Base-by-base conservation (phyloP, 2,113 vertebrate genomes). In the Meles meles region DNA sequence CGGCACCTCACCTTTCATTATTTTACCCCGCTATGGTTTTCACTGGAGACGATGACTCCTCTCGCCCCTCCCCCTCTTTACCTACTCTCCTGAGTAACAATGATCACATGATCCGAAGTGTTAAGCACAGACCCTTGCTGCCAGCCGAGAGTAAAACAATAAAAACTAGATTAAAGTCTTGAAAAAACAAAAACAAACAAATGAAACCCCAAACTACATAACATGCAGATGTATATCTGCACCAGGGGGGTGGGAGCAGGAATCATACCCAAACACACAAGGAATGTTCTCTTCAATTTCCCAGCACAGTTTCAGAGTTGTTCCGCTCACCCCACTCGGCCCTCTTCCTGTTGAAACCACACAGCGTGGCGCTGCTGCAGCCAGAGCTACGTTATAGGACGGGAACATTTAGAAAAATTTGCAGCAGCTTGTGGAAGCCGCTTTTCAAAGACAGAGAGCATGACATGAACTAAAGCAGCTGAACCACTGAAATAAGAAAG, bases 1-100 rank as follows among this genome's bases (percentile, higher is more conserved):
- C 71, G 88, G 95, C 95, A 86, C 71, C 72, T 90, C 97, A 95
- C 97, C 91, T 97, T 72, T 65, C 93, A 72, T 86, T 88, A 98
- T 98, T 97, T 94, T 17, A 57, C 10, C 65, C 92, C 88, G 90
- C 47, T 93, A 79, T 52, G 77, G 92, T 72, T 93, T 93, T 29
- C 71, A 95, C 49, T 97, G 94, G 90, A 61, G 10, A 29, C 11
- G 39, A 42, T 31, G 69, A 17, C 44, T 42, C 34, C 27, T 44
- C 47, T 77, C 69, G 37, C 31, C 71, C 71, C 29, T 65, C 55
- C 18, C 49, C 57, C n/a, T 74, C 71, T 92, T 89, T 93, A 34
- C 37, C 79, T 92, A 31, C 84, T 94, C 31, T 85, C 5, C 52
- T 8, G 55, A 87, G 44, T 76, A 96, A 93, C 74, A 80, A 76